Base-by-base conservation (phyloP, 1,140 invertebrate genomes). In the Melipona quadrifasciata region DNA sequence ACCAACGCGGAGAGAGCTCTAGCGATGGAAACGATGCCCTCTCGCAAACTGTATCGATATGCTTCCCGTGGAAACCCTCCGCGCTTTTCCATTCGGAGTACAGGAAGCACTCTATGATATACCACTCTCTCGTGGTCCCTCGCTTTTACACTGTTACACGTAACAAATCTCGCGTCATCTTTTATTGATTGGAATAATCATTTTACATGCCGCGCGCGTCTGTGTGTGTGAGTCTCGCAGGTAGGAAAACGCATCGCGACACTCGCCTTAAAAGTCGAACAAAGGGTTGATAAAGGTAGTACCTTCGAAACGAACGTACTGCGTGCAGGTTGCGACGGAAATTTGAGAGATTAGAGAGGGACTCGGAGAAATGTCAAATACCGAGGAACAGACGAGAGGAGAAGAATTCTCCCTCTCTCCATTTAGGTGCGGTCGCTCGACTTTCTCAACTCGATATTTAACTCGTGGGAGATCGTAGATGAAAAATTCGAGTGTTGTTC, bases 1-100 rank as follows among this genome's bases (percentile, higher is more conserved):
- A 19, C 55, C 71, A 83, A 78, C 65, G 75, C 53, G 65, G 27
- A 68, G 68, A 65, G 72, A 68, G 47, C 47, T 67, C 82, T 53
- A 79, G 82, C 76, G 76, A 72, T 64, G 75, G 67, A 71, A 64
- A 64, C 67, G 82, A 72, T 71, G 47, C 27, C 21, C 75, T 71
- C 34, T 71, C 34, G 67, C 82, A 70, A 84, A 72, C 47, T 75
- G 64, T 68, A 79, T 79, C 77, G 77, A 55, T 47, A 67, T 19
- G 31, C 31, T 65, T 34, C 21, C 31, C 31, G 65, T 27, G 65
- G 19, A 34, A 34, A 19, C 17, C 27, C 19, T 19, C 17, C 19
- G 19, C 17, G 17, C 17, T 34, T 67, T 67, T 67, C 27, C 27
- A 34, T 67, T 31, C 8, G 10, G 3, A 21, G 17, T 34, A 34